Conservation (phyloP, 2,797 vertebrate species). For the Neopelma chrysocephalum region DNA sequence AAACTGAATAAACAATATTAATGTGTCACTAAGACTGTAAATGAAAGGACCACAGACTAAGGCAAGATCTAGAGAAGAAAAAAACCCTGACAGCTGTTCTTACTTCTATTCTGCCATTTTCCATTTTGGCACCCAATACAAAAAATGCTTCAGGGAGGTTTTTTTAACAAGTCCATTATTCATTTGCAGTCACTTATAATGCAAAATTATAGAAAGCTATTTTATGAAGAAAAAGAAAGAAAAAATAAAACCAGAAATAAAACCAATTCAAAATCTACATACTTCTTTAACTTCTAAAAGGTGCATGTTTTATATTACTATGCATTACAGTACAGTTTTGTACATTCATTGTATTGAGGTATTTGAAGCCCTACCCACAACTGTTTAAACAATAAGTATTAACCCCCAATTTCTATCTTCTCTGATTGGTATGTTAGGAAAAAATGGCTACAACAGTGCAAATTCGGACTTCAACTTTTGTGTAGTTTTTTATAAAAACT, state of each 20-base stretch:
- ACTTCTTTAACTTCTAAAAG: conserved; percentile 20
- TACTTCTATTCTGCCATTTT: not conserved
- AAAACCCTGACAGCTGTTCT: not conserved
- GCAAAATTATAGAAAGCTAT: not conserved
- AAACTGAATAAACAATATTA: conserved; percentile 38
- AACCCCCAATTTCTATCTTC: not conserved
- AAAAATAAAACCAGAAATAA: not conserved
- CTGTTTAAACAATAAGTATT: conserved; percentile 2
- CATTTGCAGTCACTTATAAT: not conserved
- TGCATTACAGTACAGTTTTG: conserved; percentile 1
- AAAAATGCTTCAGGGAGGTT: not conserved
- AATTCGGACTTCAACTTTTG: not conserved
- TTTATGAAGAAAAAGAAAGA: conserved; percentile 2
- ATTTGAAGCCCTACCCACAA: not conserved
- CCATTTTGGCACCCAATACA: not conserved
- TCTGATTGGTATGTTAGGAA: not conserved
- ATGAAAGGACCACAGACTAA: not conserved
- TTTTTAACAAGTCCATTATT: not conserved
- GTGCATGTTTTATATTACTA: not conserved
- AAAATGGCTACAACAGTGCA: conserved; percentile 16
- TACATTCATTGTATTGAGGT: conserved; percentile 5
- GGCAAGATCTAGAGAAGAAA: not conserved
- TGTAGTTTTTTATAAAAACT: not conserved
- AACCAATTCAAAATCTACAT: conserved; percentile 44
- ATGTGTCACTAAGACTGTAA: conserved; percentile 38